Evolutionary conservation across 2,797 vertebrate species (phyloP), one percentile per base, ranked within the genome.

Genomic region (Mormyrus proboscirostris): DNA sequence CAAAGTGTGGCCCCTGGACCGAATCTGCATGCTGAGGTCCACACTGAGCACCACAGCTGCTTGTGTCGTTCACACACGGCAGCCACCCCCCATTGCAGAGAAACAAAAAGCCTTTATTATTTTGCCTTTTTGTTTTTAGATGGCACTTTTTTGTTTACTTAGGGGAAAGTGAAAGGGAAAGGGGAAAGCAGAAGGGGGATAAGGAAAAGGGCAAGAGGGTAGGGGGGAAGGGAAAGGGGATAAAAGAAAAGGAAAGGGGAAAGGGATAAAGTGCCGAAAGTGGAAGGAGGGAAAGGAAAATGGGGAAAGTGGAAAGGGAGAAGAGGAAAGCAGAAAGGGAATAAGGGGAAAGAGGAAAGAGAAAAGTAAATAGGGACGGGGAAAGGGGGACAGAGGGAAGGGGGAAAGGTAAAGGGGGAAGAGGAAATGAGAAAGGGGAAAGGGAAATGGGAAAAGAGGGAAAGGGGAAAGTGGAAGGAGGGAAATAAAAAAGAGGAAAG

Each of bases 121-220:
- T 62, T 25, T 62, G 59, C 3, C n/a, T 6, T 22, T 57, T 57
- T 57, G 6, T 57, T 22, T 25, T 65, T 65, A 65, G 59, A 65
- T 65, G 22, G 8, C 8, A 57, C 14, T 4, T 53, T 57, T n/a
- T 6, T n/a, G 55, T 57, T 57, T 57, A 57, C 47, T 49, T 49
- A 6, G 6, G 47, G 53, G 53, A 57, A 57, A 19, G 14, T 16
- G 16, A 55, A 55, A 55, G 14, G 53, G 53, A 55, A 55, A 55
- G 53, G 4, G 4, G 51, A 19, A 47, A 3, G 8, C 1, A 2
- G 9, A 50, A 50, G 14, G 51, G 49, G 9, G 9, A 10, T 49
- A 9, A 91, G 98, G 98, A 0, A 97, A 98, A 0, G 98, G 98
- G 25, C 98, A 49, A 8, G 5, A 10, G 47, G 47, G 47, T 8